phyloP scores from a whole-genome alignment of 2,888 invertebrate species.

The Rotaria magnacalcarata region DNA sequence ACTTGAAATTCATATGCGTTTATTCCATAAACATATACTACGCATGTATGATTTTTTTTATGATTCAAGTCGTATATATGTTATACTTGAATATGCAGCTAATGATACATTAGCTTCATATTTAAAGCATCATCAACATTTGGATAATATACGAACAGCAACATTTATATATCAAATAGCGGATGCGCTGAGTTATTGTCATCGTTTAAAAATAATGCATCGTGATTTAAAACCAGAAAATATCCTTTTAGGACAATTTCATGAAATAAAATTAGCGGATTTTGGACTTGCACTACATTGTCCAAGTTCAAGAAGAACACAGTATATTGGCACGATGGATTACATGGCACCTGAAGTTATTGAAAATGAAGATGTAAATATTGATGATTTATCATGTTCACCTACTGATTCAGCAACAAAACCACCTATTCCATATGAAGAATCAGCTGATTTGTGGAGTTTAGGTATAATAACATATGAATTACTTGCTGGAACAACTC shows the following conservation, averaged over 20 bases:
- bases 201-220: constrained; percentile 83
- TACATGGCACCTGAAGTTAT: constrained; percentile 97
- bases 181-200: constrained; percentile 80
- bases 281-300: constrained; percentile 86
- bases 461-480: constrained; percentile 91
- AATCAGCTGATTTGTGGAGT: constrained; percentile 76
- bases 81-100: constrained; percentile 57
- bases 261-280: constrained; percentile 87
- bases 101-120: constrained; percentile 55
- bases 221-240: constrained; percentile 92
- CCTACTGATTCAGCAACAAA: background rate
- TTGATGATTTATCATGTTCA: constrained; percentile 59
- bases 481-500: constrained; percentile 83
- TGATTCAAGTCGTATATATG: constrained; percentile 54
- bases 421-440: background rate
- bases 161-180: constrained; percentile 76
- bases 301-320: constrained; percentile 28
- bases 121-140: constrained; percentile 51
- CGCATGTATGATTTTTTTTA: constrained; percentile 55
- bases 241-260: constrained; percentile 74
- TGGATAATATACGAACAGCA: constrained; percentile 52
- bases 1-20: constrained; percentile 78
- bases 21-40: constrained; percentile 55
- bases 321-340: constrained; percentile 62
- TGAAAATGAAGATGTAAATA: constrained; percentile 76